Evolutionary conservation across 2,113 vertebrate species (phyloP).

Genomic region (Polypterus senegalus): DNA sequence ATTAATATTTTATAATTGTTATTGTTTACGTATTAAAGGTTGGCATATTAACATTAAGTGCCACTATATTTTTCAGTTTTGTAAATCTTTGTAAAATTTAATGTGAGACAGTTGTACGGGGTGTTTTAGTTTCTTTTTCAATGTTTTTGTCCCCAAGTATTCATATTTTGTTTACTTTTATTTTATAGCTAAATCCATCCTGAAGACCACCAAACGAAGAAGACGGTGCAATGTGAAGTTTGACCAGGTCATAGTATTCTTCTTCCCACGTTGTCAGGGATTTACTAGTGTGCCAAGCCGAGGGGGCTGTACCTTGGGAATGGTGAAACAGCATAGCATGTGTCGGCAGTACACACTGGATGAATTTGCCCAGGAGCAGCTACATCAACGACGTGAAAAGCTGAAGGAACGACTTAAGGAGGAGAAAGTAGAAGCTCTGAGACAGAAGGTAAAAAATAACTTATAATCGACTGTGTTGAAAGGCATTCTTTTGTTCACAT

Average conservation of each 20-base stretch:
- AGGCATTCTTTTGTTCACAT: no score
- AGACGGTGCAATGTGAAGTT: slow-evolving; percentile 71
- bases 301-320: slow-evolving; percentile 88
- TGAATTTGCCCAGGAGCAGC: slow-evolving; percentile 74
- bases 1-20: no score
- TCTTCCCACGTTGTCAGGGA: slow-evolving; percentile 90
- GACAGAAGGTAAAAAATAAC: slow-evolving; percentile 55
- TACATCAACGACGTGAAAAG: slow-evolving; percentile 57
- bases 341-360: slow-evolving; percentile 68
- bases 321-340: slow-evolving; percentile 68
- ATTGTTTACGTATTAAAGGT: no score
- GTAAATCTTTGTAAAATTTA: no score
- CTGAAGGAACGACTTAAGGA: slow-evolving; percentile 69
- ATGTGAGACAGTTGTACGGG: no score
- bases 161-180: no score
- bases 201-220: slow-evolving; percentile 69
- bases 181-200: slow-evolving; percentile 68
- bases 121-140: no score
- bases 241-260: slow-evolving; percentile 82
- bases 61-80: no score
- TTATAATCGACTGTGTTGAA: background rate
- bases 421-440: slow-evolving; percentile 72
- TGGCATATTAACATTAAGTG: no score
- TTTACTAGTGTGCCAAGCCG: slow-evolving; percentile 91
- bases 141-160: no score